Percentiles rank a stretch among this genome's conserved stretches.
phyloP scores from a whole-genome alignment of 1,140 invertebrate genomes.

The Conus ventricosus region DNA sequence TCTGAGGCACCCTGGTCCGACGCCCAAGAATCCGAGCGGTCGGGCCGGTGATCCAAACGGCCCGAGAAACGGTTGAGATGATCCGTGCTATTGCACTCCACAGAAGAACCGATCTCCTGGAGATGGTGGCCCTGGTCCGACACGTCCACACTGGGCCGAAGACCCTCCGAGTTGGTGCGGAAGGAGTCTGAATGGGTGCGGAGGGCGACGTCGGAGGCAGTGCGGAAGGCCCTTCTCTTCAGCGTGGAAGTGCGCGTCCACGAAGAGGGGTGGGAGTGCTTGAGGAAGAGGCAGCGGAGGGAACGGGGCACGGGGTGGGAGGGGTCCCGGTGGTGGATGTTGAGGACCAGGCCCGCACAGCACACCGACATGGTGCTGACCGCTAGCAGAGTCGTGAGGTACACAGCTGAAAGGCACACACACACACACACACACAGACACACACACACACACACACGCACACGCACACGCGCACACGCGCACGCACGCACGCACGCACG shows the following conservation, averaged over 20 bases:
- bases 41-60: too few species aligned
- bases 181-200: not conserved
- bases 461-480: not conserved
- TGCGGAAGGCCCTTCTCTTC: constrained; percentile 11
- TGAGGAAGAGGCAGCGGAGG: constrained; percentile 42
- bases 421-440: not conserved
- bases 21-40: too few species aligned
- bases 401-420: constrained; percentile 52
- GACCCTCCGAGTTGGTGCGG: not conserved
- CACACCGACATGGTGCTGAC: constrained; percentile 60
- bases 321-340: constrained; percentile 58
- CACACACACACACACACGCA: not conserved
- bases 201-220: not conserved
- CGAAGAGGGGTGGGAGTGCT: constrained; percentile 19
- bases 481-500: not conserved
- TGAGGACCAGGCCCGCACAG: constrained; percentile 58
- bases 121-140: not conserved
- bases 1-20: too few species aligned
- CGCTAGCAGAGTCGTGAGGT: constrained; percentile 57
- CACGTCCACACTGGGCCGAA: not conserved
- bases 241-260: constrained; percentile 25
- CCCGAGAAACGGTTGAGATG: not conserved
- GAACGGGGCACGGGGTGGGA: constrained; percentile 39
- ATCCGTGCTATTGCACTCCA: not conserved
- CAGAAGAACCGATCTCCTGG: not conserved